Percentiles rank a stretch among this genome's conserved stretches.
Conservation (phyloP, 2,113 vertebrate species). For the Arenaria interpres region DNA sequence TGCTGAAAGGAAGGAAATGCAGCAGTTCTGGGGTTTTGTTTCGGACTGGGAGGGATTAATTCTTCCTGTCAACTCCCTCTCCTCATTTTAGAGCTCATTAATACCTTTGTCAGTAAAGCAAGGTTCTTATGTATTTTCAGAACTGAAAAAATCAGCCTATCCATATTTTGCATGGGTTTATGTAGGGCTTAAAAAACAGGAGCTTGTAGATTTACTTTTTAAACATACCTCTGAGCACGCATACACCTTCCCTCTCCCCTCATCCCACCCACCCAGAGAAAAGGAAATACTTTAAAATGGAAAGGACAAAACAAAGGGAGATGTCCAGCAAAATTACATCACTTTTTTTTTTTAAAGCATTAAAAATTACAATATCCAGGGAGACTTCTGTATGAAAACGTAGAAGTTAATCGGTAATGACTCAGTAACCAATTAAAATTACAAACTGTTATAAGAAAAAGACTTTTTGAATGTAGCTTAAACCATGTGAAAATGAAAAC, state of each 20-base stretch:
- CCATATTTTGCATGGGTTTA: neutral
- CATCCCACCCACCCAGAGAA: accelerated
- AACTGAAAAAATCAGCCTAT: neutral
- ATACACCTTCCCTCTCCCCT: neutral
- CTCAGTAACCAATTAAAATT: neutral
- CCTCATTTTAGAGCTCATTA: constrained; percentile 32
- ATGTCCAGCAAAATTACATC: neutral
- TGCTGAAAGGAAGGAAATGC: constrained; percentile 71
- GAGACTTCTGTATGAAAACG: neutral
- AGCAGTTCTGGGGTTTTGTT: constrained; percentile 51
- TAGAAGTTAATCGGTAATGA: neutral
- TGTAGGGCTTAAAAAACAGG: neutral
- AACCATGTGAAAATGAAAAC: neutral
- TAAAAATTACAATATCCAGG: neutral
- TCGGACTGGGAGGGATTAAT: constrained; percentile 22
- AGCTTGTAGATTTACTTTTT: neutral
- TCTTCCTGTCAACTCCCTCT: constrained; percentile 42
- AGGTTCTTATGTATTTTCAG: neutral
- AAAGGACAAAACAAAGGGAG: neutral
- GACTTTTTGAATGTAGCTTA: neutral
- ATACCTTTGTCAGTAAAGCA: constrained; percentile 24
- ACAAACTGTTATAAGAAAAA: neutral
- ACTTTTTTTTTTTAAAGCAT: neutral
- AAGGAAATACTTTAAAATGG: neutral
- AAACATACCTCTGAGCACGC: neutral